phyloP scores from a whole-genome alignment of 1,140 invertebrate species.

The Bombus picipes region DNA sequence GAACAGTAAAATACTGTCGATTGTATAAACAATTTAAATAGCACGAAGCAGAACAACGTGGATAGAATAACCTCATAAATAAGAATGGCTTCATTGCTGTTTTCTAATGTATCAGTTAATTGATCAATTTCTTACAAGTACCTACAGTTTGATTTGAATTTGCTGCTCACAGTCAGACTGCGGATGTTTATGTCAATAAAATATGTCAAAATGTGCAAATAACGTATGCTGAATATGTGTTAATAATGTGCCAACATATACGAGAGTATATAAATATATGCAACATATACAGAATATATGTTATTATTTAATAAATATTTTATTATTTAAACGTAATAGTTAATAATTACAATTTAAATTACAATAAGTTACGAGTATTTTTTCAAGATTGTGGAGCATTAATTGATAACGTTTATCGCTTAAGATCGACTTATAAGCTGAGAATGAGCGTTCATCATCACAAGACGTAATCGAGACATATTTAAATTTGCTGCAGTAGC shows the following conservation, averaged over 20 bases:
- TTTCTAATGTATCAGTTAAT: constrained; percentile 1
- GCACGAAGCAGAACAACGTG: neutral
- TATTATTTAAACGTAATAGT: neutral
- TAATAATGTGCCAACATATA: neutral
- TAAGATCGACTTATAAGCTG: neutral
- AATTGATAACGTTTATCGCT: neutral
- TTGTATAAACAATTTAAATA: constrained; percentile 1
- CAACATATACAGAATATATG: neutral
- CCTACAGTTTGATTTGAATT: neutral
- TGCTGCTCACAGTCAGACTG: too few relatives aligned
- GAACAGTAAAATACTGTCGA: neutral
- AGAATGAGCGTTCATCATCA: neutral
- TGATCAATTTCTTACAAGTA: neutral
- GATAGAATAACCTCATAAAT: constrained; percentile 24
- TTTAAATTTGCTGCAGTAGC: neutral
- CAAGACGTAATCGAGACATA: neutral
- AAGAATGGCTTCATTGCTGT: constrained; percentile 11
- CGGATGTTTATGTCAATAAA: too few relatives aligned
- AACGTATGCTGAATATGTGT: neutral
- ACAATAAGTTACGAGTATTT: neutral
- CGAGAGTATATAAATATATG: neutral
- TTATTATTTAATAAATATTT: neutral
- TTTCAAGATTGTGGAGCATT: neutral
- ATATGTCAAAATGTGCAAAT: too few relatives aligned
- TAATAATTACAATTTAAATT: neutral